phyloP scores from a whole-genome alignment of 2,888 invertebrate genomes.

The Tetragnatha montana region DNA sequence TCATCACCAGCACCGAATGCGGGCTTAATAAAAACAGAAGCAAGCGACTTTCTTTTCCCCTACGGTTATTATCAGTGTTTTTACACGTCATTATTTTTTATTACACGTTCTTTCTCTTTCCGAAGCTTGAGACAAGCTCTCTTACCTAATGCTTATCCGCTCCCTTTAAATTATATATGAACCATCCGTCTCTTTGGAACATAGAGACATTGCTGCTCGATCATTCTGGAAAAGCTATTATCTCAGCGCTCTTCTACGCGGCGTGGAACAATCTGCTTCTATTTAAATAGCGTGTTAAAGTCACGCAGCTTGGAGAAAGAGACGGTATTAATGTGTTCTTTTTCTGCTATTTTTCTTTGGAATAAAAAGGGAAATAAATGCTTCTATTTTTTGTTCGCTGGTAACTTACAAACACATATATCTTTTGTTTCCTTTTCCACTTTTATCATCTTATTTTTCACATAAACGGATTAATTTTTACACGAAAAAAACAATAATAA shows the following conservation, averaged over 20 bases:
- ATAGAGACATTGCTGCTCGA: conserved; percentile 25
- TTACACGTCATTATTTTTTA: conserved; percentile 11
- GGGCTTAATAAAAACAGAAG: conserved; percentile 10
- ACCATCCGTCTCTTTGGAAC: conserved; percentile 30
- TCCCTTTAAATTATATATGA: conserved; percentile 37
- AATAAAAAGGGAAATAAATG: background rate
- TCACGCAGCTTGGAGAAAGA: conserved; percentile 19
- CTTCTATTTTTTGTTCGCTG: background rate
- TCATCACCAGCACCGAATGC: conserved; percentile 33
- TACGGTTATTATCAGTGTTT: conserved; percentile 34
- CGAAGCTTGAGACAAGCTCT: conserved; percentile 18
- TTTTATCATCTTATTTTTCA: too few relatives aligned
- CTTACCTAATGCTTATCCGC: conserved; percentile 33
- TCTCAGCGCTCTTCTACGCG: background rate
- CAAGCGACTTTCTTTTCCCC: background rate
- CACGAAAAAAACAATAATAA: too few relatives aligned
- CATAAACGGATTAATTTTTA: too few relatives aligned
- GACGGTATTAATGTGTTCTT: conserved; percentile 24
- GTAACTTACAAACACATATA: background rate
- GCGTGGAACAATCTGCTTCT: conserved; percentile 30
- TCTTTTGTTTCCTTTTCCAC: background rate
- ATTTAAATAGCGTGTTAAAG: conserved; percentile 46
- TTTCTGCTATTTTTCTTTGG: background rate
- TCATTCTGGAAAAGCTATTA: conserved; percentile 48
- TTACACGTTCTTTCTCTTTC: background rate